Conservation (phyloP, 2,797 vertebrate genomes). For the Myotis findleyi region DNA sequence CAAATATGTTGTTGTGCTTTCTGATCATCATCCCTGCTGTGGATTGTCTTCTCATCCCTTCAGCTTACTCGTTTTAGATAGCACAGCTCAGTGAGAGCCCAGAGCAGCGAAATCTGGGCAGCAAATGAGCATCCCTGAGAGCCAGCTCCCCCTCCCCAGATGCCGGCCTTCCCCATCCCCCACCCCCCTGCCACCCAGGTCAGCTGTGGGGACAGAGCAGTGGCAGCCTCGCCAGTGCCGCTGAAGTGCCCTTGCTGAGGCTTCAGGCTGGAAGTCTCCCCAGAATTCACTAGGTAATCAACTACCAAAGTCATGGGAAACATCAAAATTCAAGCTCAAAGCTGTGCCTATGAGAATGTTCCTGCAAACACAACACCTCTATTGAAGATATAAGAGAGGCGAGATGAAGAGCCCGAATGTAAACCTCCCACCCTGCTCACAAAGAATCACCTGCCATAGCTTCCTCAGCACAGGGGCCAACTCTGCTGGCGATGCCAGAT, state of each 20-base stretch:
- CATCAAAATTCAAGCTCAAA: not conserved
- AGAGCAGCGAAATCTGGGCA: not conserved
- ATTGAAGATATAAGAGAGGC: not conserved
- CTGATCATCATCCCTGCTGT: not conserved
- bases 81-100: not conserved
- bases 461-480: not conserved
- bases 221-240: rapidly evolving
- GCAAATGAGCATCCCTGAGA: not conserved
- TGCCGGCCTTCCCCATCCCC: not conserved
- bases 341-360: not conserved
- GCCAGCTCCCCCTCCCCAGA: not conserved
- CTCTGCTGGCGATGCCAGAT: not conserved
- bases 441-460: too few relatives aligned
- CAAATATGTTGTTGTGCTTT: not conserved
- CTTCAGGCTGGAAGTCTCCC: not conserved
- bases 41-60: not conserved
- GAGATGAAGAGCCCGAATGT: not conserved
- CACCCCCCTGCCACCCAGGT: too few relatives aligned
- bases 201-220: not conserved
- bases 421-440: not conserved
- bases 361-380: not conserved
- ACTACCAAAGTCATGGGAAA: not conserved
- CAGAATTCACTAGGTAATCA: not conserved
- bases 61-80: not conserved
- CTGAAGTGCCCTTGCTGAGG: not conserved